Conservation (phyloP, 2,888 invertebrate genomes). For the Xanthia icteritia region DNA sequence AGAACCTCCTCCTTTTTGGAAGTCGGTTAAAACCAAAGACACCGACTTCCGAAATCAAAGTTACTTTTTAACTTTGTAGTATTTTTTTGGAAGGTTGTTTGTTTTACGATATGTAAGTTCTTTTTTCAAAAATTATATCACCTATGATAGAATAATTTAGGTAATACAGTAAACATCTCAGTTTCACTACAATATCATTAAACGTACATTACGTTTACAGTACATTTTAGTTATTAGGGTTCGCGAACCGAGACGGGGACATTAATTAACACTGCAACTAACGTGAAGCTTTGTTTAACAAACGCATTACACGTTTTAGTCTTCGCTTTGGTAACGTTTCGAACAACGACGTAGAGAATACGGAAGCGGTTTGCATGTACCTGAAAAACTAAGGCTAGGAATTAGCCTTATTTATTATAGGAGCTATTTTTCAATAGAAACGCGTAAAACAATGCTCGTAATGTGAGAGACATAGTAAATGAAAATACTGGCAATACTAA, state of each 20-base stretch:
- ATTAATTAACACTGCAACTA: slow-evolving; percentile 76
- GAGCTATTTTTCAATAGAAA: background rate
- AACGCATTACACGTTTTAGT: slow-evolving; percentile 76
- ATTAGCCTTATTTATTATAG: background rate
- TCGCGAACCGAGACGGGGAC: slow-evolving; percentile 60
- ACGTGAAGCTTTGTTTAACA: slow-evolving; percentile 76
- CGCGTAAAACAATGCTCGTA: background rate
- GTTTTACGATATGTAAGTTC: too few relatives aligned
- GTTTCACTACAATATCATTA: too few relatives aligned
- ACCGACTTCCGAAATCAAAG: too few relatives aligned
- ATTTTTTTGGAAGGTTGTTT: too few relatives aligned
- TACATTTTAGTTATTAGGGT: slow-evolving; percentile 51
- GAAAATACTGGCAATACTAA: too few relatives aligned
- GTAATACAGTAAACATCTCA: background rate
- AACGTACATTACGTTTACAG: background rate
- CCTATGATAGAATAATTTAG: background rate
- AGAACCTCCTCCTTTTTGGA: too few relatives aligned
- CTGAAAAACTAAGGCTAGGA: background rate
- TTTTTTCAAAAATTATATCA: background rate
- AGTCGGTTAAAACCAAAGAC: too few relatives aligned
- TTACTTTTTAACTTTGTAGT: too few relatives aligned
- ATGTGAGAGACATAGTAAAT: background rate
- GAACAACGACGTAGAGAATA: slow-evolving; percentile 40
- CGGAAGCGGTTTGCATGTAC: slow-evolving; percentile 46
- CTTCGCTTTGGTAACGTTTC: slow-evolving; percentile 67